Evolutionary conservation across 2,888 invertebrate species (phyloP).

Genomic region (Dione juno): DNA sequence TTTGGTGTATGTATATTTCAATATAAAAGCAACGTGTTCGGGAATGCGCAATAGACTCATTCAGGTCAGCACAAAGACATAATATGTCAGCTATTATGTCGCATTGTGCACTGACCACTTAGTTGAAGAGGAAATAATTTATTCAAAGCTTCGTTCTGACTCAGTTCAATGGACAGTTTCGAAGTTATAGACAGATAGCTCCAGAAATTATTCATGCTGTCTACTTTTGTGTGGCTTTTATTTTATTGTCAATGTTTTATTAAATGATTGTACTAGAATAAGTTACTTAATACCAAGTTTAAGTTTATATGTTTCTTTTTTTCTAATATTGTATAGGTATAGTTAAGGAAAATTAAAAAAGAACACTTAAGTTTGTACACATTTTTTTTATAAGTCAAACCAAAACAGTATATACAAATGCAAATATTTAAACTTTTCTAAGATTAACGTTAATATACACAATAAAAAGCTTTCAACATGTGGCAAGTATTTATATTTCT

Average conservation of each 20-base stretch:
- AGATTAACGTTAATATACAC: background rate
- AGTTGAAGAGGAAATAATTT: slow-evolving; percentile 76
- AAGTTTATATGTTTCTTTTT: too few relatives aligned
- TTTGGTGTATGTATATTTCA: background rate
- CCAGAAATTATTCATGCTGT: slow-evolving; percentile 37
- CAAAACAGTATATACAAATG: too few relatives aligned
- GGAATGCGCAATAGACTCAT: slow-evolving; percentile 61
- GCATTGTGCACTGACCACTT: slow-evolving; percentile 75
- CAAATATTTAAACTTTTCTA: too few relatives aligned
- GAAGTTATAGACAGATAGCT: slow-evolving; percentile 35
- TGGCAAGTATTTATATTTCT: slow-evolving; percentile 22
- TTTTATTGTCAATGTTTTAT: background rate
- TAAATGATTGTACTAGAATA: background rate
- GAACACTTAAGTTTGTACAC: too few relatives aligned
- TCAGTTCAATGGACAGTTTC: slow-evolving; percentile 52
- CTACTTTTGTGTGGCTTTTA: background rate
- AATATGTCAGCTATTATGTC: slow-evolving; percentile 72
- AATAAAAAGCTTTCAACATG: slow-evolving; percentile 29
- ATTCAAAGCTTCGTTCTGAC: slow-evolving; percentile 64
- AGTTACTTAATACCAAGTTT: background rate
- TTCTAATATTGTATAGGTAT: too few relatives aligned
- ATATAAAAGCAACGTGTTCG: slow-evolving; percentile 52
- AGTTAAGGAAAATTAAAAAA: too few relatives aligned
- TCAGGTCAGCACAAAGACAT: slow-evolving; percentile 64
- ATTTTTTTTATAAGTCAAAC: too few relatives aligned